phyloP scores from a whole-genome alignment of 2,797 vertebrate genomes.

The Falco cherrug region DNA sequence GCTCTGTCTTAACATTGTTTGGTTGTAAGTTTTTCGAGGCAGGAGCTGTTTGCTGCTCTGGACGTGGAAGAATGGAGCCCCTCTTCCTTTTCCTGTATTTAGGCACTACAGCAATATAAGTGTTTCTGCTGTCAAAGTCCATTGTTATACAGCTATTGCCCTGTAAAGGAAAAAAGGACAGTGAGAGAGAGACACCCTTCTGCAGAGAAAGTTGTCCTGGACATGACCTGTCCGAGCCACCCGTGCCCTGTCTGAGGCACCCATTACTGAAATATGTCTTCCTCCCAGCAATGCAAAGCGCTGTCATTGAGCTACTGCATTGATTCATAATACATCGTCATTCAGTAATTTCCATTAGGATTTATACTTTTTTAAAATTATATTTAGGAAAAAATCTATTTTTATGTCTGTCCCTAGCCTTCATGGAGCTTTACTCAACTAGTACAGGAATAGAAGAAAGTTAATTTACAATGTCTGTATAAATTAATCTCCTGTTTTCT shows the following conservation, averaged over 20 bases:
- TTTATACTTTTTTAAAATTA: slow-evolving; percentile 45
- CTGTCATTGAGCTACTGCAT: neutral
- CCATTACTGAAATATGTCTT: slow-evolving; percentile 1
- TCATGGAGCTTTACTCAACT: neutral
- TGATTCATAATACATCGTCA: slow-evolving; percentile 35
- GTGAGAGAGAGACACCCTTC: neutral
- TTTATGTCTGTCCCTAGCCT: slow-evolving; percentile 31
- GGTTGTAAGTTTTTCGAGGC: neutral
- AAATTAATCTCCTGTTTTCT: slow-evolving; percentile 64
- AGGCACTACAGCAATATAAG: neutral
- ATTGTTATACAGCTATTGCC: neutral
- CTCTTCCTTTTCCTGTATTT: neutral
- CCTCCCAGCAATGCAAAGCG: neutral
- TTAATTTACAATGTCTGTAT: slow-evolving; percentile 56
- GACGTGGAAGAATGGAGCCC: neutral
- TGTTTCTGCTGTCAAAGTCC: neutral
- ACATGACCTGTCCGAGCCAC: neutral
- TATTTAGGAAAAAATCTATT: slow-evolving; percentile 47
- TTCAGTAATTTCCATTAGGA: slow-evolving; percentile 36
- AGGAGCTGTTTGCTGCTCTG: neutral
- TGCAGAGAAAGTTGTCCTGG: neutral
- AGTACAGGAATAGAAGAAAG: neutral
- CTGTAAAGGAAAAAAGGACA: neutral
- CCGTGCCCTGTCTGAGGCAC: neutral
- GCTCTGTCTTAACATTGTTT: neutral